These are phyloP conservation scores for Fringilla coelebs DNA, from an alignment of 2,797 vertebrate species.

Conservation along the genomic window DNA sequence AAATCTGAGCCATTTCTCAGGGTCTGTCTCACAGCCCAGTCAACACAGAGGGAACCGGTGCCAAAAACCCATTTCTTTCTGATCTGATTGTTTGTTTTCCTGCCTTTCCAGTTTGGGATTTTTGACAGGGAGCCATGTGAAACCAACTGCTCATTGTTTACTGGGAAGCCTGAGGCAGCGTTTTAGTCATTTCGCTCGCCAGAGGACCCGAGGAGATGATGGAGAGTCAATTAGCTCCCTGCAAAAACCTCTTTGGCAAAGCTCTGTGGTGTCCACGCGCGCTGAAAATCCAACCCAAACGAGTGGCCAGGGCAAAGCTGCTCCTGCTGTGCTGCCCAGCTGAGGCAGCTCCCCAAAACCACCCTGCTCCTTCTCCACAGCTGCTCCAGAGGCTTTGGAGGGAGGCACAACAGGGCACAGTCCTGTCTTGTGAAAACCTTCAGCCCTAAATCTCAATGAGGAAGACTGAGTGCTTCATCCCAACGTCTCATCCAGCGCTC, in stretches of 20 bases:
- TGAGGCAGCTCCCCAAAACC: neutral
- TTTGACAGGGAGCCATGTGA: slow-evolving; percentile 61
- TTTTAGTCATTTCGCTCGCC: neutral
- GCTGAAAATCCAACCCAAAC: neutral
- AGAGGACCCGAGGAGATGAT: neutral
- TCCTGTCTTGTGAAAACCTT: slow-evolving; percentile 35
- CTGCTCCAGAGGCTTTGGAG: neutral
- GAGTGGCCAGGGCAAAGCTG: neutral
- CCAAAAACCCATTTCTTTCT: slow-evolving; percentile 50
- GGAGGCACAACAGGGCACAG: neutral
- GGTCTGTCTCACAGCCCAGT: slow-evolving; percentile 70
- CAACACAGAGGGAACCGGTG: neutral
- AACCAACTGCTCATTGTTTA: slow-evolving; percentile 66
- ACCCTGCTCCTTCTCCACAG: too few relatives aligned
- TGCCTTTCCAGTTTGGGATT: slow-evolving; percentile 64
- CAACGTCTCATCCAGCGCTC: neutral
- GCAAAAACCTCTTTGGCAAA: neutral
- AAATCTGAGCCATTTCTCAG: slow-evolving; percentile 39
- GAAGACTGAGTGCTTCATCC: neutral
- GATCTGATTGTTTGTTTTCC: slow-evolving; percentile 68
- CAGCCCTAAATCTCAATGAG: slow-evolving; percentile 34
- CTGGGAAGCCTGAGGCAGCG: neutral
- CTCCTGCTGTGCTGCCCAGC: neutral
- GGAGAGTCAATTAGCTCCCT: slow-evolving; percentile 15
- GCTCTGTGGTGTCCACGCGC: neutral